Conservation (phyloP, 2,888 invertebrate species). For the Cerastis leucographa region DNA sequence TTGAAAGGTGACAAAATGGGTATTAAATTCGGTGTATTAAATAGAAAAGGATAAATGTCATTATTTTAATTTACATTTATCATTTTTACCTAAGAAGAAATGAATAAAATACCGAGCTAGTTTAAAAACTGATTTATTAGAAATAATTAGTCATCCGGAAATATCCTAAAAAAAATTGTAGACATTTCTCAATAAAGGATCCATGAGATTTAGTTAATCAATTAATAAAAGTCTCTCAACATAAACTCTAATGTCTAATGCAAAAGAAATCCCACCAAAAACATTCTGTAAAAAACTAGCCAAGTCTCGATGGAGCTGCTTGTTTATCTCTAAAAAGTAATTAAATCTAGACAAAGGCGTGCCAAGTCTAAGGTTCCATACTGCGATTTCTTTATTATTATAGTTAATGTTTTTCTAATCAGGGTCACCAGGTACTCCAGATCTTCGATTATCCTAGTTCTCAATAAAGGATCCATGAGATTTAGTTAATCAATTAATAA, state of each 20-base stretch:
- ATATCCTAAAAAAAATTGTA: background rate
- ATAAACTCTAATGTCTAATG: background rate
- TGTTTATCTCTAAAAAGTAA: too few relatives aligned
- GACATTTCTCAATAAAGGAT: background rate
- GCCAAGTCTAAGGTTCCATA: too few relatives aligned
- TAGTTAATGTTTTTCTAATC: too few relatives aligned
- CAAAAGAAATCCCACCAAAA: too few relatives aligned
- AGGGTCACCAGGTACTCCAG: too few relatives aligned
- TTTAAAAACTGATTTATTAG: background rate
- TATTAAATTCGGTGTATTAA: background rate
- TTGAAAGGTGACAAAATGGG: background rate
- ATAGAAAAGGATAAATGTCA: background rate
- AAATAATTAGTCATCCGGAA: background rate
- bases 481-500: conserved; percentile 16
- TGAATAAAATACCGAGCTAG: background rate
- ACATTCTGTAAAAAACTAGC: too few relatives aligned
- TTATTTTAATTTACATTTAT: background rate
- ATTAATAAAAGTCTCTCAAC: background rate
- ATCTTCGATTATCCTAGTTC: too few relatives aligned
- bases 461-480: background rate
- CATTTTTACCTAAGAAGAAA: background rate
- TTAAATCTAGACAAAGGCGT: too few relatives aligned
- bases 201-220: background rate
- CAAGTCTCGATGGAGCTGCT: too few relatives aligned
- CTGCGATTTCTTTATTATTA: too few relatives aligned